A percentile compares a stretch with the other conserved stretches of the same genome.
Conservation (phyloP, 2,113 vertebrate species). For the Chrysemys picta region DNA sequence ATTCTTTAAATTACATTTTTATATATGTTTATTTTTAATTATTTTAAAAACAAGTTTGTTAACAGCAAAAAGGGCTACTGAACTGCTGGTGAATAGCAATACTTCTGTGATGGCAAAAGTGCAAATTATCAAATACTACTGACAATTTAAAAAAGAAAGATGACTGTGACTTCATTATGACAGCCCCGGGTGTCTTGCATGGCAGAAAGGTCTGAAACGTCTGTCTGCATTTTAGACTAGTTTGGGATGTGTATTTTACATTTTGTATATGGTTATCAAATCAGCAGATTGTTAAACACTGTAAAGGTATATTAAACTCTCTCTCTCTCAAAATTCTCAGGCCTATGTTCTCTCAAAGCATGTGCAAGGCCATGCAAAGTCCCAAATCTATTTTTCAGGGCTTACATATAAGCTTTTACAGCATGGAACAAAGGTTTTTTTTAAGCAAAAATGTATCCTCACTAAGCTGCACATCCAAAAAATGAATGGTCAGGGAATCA, state of each 20-base stretch:
- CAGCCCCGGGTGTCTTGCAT: neutral
- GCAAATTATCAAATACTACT: neutral
- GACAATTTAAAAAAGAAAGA: neutral
- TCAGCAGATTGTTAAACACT: neutral
- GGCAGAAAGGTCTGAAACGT: neutral
- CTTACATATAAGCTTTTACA: neutral
- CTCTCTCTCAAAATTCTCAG: neutral
- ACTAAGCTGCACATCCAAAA: neutral
- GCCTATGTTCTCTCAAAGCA: neutral
- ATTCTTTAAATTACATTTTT: neutral
- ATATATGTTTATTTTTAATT: neutral
- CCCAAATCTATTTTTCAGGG: neutral
- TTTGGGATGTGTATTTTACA: neutral
- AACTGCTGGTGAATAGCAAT: neutral
- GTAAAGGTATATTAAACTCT: neutral
- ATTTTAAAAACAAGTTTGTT: neutral
- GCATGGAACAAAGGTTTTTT: neutral
- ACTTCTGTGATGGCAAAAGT: neutral
- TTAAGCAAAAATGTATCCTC: neutral
- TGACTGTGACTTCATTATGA: neutral
- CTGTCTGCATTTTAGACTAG: neutral
- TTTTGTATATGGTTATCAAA: neutral
- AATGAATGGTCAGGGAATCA: neutral
- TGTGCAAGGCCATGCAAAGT: neutral
- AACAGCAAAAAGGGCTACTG: neutral